Evolutionary conservation across 2,888 invertebrate genomes (phyloP).

Genomic region (Nymphalis c-album): DNA sequence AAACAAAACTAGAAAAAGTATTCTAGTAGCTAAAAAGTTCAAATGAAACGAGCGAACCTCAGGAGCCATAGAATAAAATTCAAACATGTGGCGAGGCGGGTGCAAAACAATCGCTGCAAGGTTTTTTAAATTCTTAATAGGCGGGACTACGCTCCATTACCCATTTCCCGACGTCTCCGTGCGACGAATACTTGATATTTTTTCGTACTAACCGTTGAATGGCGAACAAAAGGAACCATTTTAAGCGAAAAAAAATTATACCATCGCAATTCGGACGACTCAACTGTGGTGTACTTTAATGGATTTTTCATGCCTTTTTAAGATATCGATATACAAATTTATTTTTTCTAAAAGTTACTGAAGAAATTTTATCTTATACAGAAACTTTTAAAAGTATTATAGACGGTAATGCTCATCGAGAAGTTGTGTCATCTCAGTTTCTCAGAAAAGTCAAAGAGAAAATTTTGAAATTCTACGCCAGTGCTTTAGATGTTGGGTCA

Average conservation of each 20-base stretch:
- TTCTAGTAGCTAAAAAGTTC: conserved; percentile 21
- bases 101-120: conserved; percentile 33
- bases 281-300: conserved; percentile 8
- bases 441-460: conserved; percentile 31
- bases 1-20: conserved; percentile 17
- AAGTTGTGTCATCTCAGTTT: conserved; percentile 20
- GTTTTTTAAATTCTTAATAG: conserved; percentile 43
- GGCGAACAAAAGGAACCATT: conserved; percentile 22
- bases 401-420: conserved; percentile 17
- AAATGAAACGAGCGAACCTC: conserved; percentile 29
- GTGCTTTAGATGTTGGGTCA: conserved; percentile 27
- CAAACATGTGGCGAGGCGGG: conserved; percentile 27
- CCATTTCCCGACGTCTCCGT: conserved; percentile 35
- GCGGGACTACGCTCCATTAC: conserved; percentile 36
- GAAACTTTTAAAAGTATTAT: conserved; percentile 16
- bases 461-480: conserved; percentile 33
- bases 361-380: conserved; percentile 7
- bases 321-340: conserved; percentile 2
- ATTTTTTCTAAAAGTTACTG: conserved; percentile 3
- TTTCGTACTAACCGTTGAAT: conserved; percentile 23
- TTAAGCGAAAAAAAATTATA: conserved; percentile 23
- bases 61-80: conserved; percentile 24
- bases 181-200: conserved; percentile 38
- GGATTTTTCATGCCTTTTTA: conserved; percentile 12
- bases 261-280: conserved; percentile 14